phyloP scores from a whole-genome alignment of 2,113 vertebrate genomes.

The Porphyrio hochstetteri region DNA sequence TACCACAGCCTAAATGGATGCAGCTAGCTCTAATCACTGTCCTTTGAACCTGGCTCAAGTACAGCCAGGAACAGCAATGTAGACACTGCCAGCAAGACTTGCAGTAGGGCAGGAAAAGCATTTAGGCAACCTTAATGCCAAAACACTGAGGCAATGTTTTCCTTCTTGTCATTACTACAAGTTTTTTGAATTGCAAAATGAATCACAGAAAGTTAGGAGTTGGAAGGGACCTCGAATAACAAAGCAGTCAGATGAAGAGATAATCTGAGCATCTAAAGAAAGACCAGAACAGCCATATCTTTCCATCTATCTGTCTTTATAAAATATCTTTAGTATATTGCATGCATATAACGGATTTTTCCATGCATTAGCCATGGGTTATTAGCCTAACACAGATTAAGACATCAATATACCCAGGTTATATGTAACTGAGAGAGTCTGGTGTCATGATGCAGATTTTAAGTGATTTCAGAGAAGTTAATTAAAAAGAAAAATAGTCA shows the following conservation, averaged over 20 bases:
- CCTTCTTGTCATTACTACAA: not conserved
- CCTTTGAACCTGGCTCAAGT: not conserved
- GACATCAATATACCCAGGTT: not conserved
- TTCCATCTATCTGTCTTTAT: not conserved
- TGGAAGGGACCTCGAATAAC: not conserved
- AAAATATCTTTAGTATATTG: not conserved
- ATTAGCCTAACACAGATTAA: not conserved
- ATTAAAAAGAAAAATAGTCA: not conserved
- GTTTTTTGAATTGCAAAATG: not conserved
- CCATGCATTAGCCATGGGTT: not conserved
- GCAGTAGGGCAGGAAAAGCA: not conserved
- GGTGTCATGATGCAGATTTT: not conserved
- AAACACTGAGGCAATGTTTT: not conserved
- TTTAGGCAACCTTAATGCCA: not conserved
- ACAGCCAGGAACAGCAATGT: not conserved
- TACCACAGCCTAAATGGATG: not conserved
- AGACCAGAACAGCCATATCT: not conserved
- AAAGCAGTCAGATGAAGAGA: not conserved
- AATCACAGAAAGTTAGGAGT: not conserved
- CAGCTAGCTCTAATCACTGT: not conserved
- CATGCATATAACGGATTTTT: not conserved
- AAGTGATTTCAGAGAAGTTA: not conserved
- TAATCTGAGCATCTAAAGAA: not conserved
- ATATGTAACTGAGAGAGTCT: not conserved
- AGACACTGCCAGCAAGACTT: not conserved